Conservation (phyloP, 2,888 invertebrate species). For the Diploptera punctata region DNA sequence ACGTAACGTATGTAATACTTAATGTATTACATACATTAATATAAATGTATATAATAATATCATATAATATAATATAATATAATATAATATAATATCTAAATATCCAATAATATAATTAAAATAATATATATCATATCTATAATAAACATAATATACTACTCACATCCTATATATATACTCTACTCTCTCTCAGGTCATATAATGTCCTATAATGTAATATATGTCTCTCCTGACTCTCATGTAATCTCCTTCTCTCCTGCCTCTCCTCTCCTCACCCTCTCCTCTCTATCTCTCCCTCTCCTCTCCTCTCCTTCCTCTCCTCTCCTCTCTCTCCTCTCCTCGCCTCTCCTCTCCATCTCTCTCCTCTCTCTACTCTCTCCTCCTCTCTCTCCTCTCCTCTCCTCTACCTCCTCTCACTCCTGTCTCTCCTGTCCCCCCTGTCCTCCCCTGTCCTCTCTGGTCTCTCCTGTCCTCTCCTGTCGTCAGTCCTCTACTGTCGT, state of each 20-base stretch:
- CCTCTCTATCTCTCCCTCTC: not conserved
- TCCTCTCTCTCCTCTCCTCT: not conserved
- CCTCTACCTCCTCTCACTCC: not conserved
- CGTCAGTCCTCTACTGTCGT: not conserved
- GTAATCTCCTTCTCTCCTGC: not conserved
- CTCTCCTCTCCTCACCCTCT: not conserved
- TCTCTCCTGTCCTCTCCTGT: not conserved
- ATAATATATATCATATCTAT: too few species aligned
- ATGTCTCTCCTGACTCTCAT: not conserved
- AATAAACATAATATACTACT: too few species aligned
- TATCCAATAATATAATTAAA: too few species aligned
- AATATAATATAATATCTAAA: too few species aligned
- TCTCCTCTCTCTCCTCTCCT: not conserved
- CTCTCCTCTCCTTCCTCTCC: not conserved
- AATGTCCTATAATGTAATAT: too few species aligned
- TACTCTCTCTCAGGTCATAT: too few species aligned
- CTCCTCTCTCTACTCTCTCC: not conserved
- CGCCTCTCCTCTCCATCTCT: not conserved
- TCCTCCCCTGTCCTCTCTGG: not conserved
- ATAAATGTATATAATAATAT: too few species aligned
- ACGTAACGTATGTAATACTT: too few species aligned
- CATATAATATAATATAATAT: too few species aligned
- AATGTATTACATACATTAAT: too few species aligned
- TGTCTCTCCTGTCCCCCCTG: not conserved
- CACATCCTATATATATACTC: too few species aligned